phyloP scores from a whole-genome alignment of 1,140 invertebrate genomes.

The Drosophila truncata region DNA sequence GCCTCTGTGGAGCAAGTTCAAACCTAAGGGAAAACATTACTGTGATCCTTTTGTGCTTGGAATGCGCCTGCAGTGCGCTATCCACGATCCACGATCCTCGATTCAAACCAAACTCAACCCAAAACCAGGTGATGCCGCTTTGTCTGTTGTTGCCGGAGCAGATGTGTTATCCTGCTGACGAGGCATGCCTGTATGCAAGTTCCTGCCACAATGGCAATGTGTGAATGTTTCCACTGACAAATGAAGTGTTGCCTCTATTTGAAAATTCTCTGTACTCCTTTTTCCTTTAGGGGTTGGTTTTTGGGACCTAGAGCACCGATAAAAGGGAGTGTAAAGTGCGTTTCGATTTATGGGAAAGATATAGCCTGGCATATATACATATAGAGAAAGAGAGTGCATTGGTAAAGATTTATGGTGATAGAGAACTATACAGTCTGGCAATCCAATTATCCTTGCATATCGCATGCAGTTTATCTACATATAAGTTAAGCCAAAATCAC shows the following conservation, averaged over 20 bases:
- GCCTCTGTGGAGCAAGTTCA: constrained; percentile 60
- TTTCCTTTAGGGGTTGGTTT: constrained; percentile 65
- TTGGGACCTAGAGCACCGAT: neutral
- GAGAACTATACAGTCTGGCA: constrained; percentile 8
- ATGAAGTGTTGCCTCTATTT: constrained; percentile 59
- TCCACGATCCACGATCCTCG: constrained; percentile 42
- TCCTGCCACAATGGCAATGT: constrained; percentile 67
- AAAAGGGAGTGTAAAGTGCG: constrained; percentile 51
- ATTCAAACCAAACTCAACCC: constrained; percentile 6
- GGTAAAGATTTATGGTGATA: constrained; percentile 19
- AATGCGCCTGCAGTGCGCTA: constrained; percentile 59
- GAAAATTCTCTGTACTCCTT: constrained; percentile 43
- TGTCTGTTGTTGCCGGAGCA: constrained; percentile 46
- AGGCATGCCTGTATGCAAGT: constrained; percentile 29
- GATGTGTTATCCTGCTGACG: constrained; percentile 59
- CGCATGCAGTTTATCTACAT: constrained; percentile 36
- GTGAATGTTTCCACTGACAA: constrained; percentile 70
- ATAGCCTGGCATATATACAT: constrained; percentile 12
- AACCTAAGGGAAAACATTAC: constrained; percentile 17
- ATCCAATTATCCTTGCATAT: constrained; percentile 47
- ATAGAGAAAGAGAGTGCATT: constrained; percentile 8
- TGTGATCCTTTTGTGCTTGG: constrained; percentile 32
- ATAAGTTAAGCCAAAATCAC: constrained; percentile 2
- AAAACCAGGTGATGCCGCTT: constrained; percentile 66
- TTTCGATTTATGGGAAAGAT: constrained; percentile 74